Conservation (phyloP, 1,140 invertebrate species). For the Subanguina moxae region DNA sequence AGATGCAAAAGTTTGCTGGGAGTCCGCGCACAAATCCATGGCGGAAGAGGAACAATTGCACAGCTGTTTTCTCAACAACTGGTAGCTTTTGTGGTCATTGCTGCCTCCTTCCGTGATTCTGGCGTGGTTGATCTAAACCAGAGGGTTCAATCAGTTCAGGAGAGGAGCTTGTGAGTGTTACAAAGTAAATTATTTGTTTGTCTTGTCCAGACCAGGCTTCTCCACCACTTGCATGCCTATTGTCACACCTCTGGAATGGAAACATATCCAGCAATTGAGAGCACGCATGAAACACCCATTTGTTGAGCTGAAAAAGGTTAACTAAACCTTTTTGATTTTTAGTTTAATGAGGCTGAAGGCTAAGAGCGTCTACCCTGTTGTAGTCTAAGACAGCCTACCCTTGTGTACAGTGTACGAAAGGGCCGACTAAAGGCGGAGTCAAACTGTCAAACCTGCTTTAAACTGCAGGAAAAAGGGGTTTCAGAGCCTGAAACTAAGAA, state of each 20-base stretch:
- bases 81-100: not conserved
- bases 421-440: no score
- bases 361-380: no score
- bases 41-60: not conserved
- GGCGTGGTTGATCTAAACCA: no score
- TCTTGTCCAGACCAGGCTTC: not conserved
- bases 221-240: not conserved
- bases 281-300: not conserved
- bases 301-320: not conserved
- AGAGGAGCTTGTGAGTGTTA: not conserved
- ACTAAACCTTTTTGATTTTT: no score
- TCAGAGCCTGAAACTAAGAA: no score
- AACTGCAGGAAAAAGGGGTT: no score
- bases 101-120: not conserved
- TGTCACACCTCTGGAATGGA: not conserved
- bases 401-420: no score
- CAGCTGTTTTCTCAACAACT: not conserved
- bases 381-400: no score
- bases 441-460: no score
- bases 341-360: no score
- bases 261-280: not conserved
- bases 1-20: conserved; percentile 11
- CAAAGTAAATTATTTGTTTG: not conserved
- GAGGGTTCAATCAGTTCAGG: no score
- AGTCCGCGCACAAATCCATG: not conserved